phyloP scores from a whole-genome alignment of 2,888 invertebrate genomes.

The Dimorphilus gyrociliatus region DNA sequence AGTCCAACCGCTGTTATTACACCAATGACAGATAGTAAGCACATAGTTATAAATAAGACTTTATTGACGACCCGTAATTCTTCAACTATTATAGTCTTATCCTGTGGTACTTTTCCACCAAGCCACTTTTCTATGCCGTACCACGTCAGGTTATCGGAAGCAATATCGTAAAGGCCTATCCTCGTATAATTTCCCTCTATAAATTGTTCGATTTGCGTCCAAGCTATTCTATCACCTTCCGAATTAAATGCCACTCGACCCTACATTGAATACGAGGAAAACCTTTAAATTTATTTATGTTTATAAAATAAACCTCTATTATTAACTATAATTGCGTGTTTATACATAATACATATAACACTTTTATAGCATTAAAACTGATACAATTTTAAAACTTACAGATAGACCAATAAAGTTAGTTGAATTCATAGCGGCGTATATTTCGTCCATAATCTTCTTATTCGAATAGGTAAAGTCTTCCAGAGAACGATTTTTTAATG shows the following conservation, averaged over 20 bases:
- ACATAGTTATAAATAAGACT: slow-evolving; percentile 81
- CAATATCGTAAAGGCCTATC: slow-evolving; percentile 88
- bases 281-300: neutral
- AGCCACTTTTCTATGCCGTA: slow-evolving; percentile 69
- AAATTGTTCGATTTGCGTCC: slow-evolving; percentile 87
- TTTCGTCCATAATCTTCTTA: slow-evolving; percentile 79
- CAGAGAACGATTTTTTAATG: slow-evolving; percentile 59
- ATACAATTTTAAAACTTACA: too few species aligned
- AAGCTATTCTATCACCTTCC: slow-evolving; percentile 82
- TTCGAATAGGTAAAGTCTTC: slow-evolving; percentile 92
- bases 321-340: too few species aligned
- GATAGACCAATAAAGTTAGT: slow-evolving; percentile 94
- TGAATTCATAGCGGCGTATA: slow-evolving; percentile 94
- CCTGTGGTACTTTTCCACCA: slow-evolving; percentile 77
- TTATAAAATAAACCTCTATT: neutral
- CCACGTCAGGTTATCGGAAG: slow-evolving; percentile 88
- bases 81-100: slow-evolving; percentile 71
- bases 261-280: slow-evolving; percentile 43
- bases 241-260: slow-evolving; percentile 95
- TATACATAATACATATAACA: too few species aligned
- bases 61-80: slow-evolving; percentile 67
- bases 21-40: slow-evolving; percentile 70
- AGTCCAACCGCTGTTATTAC: slow-evolving; percentile 66
- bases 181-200: slow-evolving; percentile 75
- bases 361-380: too few species aligned